Conservation (phyloP, 23 tunicate genomes). For the Diplosoma virens region DNA sequence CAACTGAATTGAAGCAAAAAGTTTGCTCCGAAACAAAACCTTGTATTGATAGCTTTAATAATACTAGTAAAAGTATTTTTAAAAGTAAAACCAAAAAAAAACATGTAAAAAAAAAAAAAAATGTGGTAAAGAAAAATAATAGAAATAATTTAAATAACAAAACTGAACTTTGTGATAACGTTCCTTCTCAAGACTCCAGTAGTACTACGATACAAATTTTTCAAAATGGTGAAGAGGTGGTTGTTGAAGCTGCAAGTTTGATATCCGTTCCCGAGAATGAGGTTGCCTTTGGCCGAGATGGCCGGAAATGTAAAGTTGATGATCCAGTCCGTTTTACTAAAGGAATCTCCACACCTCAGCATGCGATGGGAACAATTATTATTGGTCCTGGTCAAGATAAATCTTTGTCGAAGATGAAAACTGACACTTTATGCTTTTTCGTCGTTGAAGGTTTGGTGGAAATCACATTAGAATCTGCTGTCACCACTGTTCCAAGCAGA, state of each 20-base stretch:
- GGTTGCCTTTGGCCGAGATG: neutral
- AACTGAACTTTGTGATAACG: too few species aligned
- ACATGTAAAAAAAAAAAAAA: too few species aligned
- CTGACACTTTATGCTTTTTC: constrained; percentile 14
- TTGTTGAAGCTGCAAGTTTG: neutral
- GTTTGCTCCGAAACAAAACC: too few species aligned
- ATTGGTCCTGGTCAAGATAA: constrained; percentile 29
- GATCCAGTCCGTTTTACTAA: constrained; percentile 27
- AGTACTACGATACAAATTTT: neutral
- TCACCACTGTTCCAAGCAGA: neutral
- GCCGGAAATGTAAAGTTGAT: neutral
- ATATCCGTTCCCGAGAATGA: constrained; percentile 14
- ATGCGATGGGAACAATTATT: constrained; percentile 26
- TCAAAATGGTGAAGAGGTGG: neutral
- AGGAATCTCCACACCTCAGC: neutral
- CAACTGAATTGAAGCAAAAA: too few species aligned
- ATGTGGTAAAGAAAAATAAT: too few species aligned
- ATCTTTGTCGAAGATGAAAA: constrained; percentile 12
- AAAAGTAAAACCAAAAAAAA: too few species aligned
- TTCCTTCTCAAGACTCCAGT: neutral
- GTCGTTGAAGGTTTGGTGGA: constrained; percentile 2
- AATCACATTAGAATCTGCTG: neutral
- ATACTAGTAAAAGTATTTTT: too few species aligned
- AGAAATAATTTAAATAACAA: too few species aligned
- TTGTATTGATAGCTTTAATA: too few species aligned